Evolutionary conservation across 2,888 invertebrate genomes (phyloP), one percentile per base, ranked within the genome.

Genomic region (Agrochola lychnidis): DNA sequence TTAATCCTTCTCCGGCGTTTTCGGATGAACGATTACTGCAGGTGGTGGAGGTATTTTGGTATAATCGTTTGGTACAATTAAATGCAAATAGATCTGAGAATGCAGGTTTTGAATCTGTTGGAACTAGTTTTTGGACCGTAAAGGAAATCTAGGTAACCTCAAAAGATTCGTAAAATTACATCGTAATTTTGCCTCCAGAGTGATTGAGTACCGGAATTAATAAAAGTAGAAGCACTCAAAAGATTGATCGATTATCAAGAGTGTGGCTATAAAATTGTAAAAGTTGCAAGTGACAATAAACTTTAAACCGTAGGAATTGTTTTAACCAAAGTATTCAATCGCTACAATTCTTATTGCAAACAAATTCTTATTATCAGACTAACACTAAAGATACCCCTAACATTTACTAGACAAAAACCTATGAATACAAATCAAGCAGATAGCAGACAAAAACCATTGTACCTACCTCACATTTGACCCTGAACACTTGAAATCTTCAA

Each of bases 401-500:
- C n/a, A 42, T 79, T 72, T 14, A 19, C 63, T 42, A 48, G 53
- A 61, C 78, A 77, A 81, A 78, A 84, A 77, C 48, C 73, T 63
- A 81, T 81, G 73, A 78, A 83, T 81, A 81, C 73, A 84, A 83
- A 84, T 67, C 77, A 72, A 69, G 59, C 25, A 61, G 73, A 83
- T 63, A 57, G 9, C 30, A 66, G 66, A 78, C 78, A 63, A 74
- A 78, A 84, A 83, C n/a, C 72, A 72, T 78, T 61, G 51, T 80
- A 30, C 45, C 73, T 70, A 64, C 66, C 69, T 70, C 66, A 76
- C 67, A 70, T 75, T 73, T 78, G 76, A 74, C 82, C 80, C 25
- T 80, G 69, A 79, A 62, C 67, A 69, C 76, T 78, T 59, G 74
- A 70, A 83, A 81, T 69, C 67, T 81, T 57, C 79, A 70, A 77